phyloP scores from a whole-genome alignment of 2,888 invertebrate genomes.

The Drosophila neotestacea region DNA sequence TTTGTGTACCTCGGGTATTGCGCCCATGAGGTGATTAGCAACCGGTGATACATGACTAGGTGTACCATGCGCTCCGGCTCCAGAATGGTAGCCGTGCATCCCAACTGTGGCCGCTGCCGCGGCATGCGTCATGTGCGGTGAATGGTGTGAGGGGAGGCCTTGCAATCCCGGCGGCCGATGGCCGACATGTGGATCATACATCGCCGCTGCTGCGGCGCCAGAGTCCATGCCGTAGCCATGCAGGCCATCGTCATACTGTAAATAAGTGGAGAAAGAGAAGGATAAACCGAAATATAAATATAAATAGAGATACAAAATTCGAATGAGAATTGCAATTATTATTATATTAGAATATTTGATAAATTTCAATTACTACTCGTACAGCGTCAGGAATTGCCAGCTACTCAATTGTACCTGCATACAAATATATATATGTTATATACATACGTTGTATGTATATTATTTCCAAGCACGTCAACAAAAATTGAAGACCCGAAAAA shows the following conservation, averaged over 20 bases:
- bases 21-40: constrained; percentile 94
- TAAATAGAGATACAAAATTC: background rate
- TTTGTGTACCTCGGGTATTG: constrained; percentile 96
- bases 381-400: constrained; percentile 18
- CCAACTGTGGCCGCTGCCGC: constrained; percentile 87
- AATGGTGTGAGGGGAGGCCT: constrained; percentile 90
- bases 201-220: constrained; percentile 87
- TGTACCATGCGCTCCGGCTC: constrained; percentile 86
- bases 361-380: constrained; percentile 19
- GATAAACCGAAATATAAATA: constrained; percentile 1
- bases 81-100: constrained; percentile 88
- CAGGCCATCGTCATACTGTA: constrained; percentile 98
- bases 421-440: constrained; percentile 12
- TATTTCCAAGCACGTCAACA: constrained; percentile 60
- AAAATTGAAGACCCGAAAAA: constrained; percentile 44
- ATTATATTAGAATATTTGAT: background rate
- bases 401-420: constrained; percentile 37
- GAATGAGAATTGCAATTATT: constrained; percentile 9
- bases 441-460: constrained; percentile 13
- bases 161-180: constrained; percentile 87
- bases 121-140: constrained; percentile 92
- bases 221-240: constrained; percentile 94
- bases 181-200: constrained; percentile 92
- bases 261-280: background rate
- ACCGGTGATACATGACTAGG: constrained; percentile 93